Evolutionary conservation across 2,113 vertebrate species (phyloP), one percentile per base, ranked within the genome.

Genomic region (Felis chaus): DNA sequence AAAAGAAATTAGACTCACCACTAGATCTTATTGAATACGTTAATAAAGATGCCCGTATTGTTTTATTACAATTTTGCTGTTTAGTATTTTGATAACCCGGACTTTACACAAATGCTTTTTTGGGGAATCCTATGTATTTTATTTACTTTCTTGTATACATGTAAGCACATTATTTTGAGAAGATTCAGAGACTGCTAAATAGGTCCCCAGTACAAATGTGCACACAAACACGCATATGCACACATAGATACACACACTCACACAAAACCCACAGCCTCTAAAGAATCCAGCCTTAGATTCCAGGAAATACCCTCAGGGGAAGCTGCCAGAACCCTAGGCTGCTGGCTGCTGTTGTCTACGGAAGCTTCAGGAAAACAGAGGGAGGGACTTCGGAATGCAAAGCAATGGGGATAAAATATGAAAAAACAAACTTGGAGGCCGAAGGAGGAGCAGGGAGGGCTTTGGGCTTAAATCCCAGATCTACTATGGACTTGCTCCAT

Each of bases 71-170:
- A 12, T 63, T 74, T 90, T 66, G 21, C 48, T 57, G 71, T 82
- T 96, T 76, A 91, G 69, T 61, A 48, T 93, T 74, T 94, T 78
- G 31, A 79, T 57, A 78, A 84, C 73, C 78, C 29, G 48, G 21
- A 23, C 68, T 74, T 93, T 82, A 79, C 36, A 91, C 25, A 55
- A 57, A 69, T 73, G 68, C 39, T 78, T 82, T 96, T n/a, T 48
- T 53, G 4, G 21, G 23, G 39, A 36, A 61, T 86, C 4, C 65
- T 41, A 23, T 1, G 13, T 33, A 69, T 48, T 81, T 74, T 89
- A 73, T 48, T n/a, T 33, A 65, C 41, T 85, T 68, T 81, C 68
- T 55, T 33, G 9, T 15, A 33, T 45, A 14, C 5, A 3, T 39
- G n/a, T 55, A 79, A 83, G 25, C 29, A 79, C 12, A 29, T 82